These are phyloP conservation scores for Athalia cordata DNA, from an alignment of 2,888 invertebrate genomes.

Conservation along the genomic window DNA sequence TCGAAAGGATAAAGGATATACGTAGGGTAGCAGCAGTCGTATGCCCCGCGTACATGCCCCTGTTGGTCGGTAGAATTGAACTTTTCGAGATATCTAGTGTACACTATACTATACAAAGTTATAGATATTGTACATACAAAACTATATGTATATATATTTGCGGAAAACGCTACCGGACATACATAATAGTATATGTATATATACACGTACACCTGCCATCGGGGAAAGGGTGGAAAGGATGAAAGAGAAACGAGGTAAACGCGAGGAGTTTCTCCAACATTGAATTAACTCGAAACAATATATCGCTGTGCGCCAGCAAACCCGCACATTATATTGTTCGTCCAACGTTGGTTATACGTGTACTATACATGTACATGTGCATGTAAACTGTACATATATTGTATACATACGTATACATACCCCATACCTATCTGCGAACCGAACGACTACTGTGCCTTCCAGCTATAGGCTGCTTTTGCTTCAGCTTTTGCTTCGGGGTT, in stretches of 20 bases:
- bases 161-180: slow-evolving; percentile 17
- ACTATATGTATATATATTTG: neutral
- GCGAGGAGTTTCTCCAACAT: slow-evolving; percentile 30
- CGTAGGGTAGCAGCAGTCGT: slow-evolving; percentile 25
- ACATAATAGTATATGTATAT: neutral
- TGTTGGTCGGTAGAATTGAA: slow-evolving; percentile 12
- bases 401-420: too few relatives aligned
- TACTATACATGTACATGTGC: too few relatives aligned
- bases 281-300: slow-evolving; percentile 35
- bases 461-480: neutral
- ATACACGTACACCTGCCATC: neutral
- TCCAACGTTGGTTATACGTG: too few relatives aligned
- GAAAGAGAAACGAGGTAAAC: slow-evolving; percentile 17
- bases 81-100: neutral
- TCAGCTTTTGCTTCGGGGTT: slow-evolving; percentile 20
- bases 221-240: neutral
- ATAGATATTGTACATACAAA: too few relatives aligned
- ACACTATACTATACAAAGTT: too few relatives aligned
- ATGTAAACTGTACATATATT: too few relatives aligned
- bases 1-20: slow-evolving; percentile 4
- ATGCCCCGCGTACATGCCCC: slow-evolving; percentile 1
- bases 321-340: too few relatives aligned
- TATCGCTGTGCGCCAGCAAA: neutral
- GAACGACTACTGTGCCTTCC: too few relatives aligned
- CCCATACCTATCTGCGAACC: too few relatives aligned